Evolutionary conservation across 1,140 invertebrate genomes (phyloP).

Genomic region (Phenacoccus solenopsis): DNA sequence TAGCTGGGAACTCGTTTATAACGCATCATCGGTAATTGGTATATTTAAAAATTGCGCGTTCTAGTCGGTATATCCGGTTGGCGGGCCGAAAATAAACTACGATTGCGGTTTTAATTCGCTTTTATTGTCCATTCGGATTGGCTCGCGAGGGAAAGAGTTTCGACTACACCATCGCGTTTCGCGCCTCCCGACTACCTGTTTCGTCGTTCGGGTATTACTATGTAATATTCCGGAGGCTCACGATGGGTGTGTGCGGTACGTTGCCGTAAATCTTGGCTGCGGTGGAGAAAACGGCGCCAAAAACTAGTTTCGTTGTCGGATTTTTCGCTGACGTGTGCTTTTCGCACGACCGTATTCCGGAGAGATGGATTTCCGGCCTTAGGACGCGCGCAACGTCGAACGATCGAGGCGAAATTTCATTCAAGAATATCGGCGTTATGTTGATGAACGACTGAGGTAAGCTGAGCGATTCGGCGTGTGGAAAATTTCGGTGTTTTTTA

Average conservation of each 20-base stretch:
- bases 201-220: conserved; percentile 6
- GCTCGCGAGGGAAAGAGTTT: neutral
- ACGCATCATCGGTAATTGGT: neutral
- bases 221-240: conserved; percentile 4
- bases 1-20: too few relatives aligned
- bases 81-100: neutral
- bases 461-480: too few relatives aligned
- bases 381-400: too few relatives aligned
- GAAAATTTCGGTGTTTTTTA: too few relatives aligned
- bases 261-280: too few relatives aligned
- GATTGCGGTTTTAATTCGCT: neutral
- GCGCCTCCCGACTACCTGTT: conserved; percentile 12
- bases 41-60: neutral
- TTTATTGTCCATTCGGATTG: neutral
- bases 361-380: too few relatives aligned
- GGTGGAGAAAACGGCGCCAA: neutral
- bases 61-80: neutral
- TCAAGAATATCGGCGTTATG: too few relatives aligned
- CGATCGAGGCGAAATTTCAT: too few relatives aligned
- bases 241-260: neutral
- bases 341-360: too few relatives aligned
- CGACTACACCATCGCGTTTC: neutral
- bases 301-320: neutral
- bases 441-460: too few relatives aligned
- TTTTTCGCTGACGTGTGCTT: neutral